phyloP scores from a whole-genome alignment of 2,888 invertebrate species.

The Rhagonycha fulva region DNA sequence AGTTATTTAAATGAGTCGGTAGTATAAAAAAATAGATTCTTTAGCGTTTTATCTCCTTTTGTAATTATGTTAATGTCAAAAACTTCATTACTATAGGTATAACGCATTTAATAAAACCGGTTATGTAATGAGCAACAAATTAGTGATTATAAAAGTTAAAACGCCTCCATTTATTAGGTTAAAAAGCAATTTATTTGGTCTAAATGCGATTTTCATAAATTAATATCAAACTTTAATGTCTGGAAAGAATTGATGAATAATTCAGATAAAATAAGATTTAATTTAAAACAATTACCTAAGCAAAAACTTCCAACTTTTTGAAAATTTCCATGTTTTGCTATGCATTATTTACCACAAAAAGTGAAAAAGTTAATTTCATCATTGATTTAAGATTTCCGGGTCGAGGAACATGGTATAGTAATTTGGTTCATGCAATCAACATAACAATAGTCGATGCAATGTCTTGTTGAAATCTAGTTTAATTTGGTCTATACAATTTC shows the following conservation, averaged over 20 bases:
- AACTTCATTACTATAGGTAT: neutral
- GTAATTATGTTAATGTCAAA: neutral
- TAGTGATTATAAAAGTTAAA: neutral
- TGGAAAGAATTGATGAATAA: constrained; percentile 1
- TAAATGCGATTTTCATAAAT: neutral
- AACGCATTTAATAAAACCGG: neutral
- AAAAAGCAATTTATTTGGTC: neutral
- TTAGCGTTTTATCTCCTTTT: neutral
- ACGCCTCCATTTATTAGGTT: neutral
- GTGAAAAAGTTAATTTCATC: neutral
- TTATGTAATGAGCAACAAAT: neutral
- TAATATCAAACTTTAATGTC: neutral
- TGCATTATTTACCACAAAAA: neutral
- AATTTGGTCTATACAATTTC: neutral
- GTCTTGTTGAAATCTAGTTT: neutral
- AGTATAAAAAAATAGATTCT: neutral
- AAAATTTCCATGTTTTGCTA: neutral
- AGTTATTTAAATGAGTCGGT: neutral
- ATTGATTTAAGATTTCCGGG: neutral
- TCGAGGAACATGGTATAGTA: neutral
- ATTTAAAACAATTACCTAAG: neutral
- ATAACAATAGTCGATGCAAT: neutral
- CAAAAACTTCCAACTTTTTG: neutral
- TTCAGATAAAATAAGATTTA: neutral
- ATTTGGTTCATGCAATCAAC: neutral